A percentile compares a stretch with the other conserved stretches of the same genome.
phyloP scores from a whole-genome alignment of 2,113 vertebrate genomes.

The Australoheros scitulus region DNA sequence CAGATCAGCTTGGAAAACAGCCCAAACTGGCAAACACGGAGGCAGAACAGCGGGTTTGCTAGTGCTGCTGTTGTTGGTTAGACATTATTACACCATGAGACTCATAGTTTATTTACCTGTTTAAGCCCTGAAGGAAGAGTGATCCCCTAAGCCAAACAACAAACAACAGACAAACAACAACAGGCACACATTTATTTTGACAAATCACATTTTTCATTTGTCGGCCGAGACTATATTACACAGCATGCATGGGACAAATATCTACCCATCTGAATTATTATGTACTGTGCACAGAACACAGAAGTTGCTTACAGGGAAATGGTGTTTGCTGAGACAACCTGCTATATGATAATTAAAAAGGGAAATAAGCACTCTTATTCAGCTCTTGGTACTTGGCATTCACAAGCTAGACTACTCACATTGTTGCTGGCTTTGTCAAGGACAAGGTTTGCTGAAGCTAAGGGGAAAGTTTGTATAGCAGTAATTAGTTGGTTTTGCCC shows the following conservation, averaged over 20 bases:
- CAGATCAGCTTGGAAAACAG: conserved; percentile 35
- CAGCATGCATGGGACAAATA: neutral
- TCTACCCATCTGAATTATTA: conserved; percentile 40
- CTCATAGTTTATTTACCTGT: conserved; percentile 8
- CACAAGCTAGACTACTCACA: conserved; percentile 33
- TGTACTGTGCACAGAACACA: conserved; percentile 30
- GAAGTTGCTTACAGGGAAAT: conserved; percentile 49
- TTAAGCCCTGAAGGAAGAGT: neutral
- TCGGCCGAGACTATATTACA: neutral
- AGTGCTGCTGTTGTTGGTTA: neutral
- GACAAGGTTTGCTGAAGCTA: conserved; percentile 18
- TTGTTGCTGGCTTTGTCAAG: conserved; percentile 54
- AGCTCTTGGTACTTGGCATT: conserved; percentile 61
- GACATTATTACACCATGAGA: conserved; percentile 7
- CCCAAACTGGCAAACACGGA: conserved; percentile 3
- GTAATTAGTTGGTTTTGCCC: conserved; percentile 51
- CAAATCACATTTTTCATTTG: neutral
- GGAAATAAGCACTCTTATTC: conserved; percentile 55
- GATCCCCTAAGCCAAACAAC: neutral
- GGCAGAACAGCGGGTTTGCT: conserved; percentile 24
- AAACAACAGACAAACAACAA: conserved; percentile 21
- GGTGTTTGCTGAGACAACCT: conserved; percentile 48
- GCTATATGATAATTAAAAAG: conserved; percentile 71
- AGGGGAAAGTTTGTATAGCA: conserved; percentile 35
- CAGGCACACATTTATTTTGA: conserved; percentile 4